Evolutionary conservation across 92 coral and sea anemone species (phyloP).

Genomic region (Bergia puertoricense): DNA sequence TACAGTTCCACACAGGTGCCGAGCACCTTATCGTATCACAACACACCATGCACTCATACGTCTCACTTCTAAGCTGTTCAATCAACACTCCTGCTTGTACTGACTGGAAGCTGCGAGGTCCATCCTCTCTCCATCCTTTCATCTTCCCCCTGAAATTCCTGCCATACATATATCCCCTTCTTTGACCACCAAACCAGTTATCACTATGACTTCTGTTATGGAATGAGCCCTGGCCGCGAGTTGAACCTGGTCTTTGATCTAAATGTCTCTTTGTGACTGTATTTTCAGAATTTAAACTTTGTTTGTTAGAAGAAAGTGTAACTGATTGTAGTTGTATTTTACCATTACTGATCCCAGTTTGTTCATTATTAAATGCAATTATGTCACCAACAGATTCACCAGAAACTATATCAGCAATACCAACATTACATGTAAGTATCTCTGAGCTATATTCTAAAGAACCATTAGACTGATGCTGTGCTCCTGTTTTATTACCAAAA

Average conservation of each 20-base stretch:
- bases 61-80: constrained; percentile 87
- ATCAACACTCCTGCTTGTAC: constrained; percentile 85
- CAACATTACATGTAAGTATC: not conserved
- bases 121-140: constrained; percentile 22
- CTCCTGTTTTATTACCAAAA: not conserved
- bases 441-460: not conserved
- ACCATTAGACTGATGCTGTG: not conserved
- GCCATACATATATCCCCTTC: not conserved
- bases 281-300: not conserved
- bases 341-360: not conserved
- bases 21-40: constrained; percentile 82
- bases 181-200: not conserved
- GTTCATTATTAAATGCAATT: not conserved
- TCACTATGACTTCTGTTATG: not conserved
- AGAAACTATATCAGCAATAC: not conserved
- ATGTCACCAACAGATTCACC: not conserved
- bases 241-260: not conserved
- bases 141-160: constrained; percentile 2
- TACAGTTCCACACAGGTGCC: constrained; percentile 90
- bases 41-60: constrained; percentile 98
- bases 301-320: not conserved
- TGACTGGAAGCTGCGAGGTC: constrained; percentile 64
- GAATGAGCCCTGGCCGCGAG: not conserved
- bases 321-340: not conserved
- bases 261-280: not conserved